Base-by-base conservation (phyloP, 2,888 invertebrate species). In the Dolichopus griseipennis region DNA sequence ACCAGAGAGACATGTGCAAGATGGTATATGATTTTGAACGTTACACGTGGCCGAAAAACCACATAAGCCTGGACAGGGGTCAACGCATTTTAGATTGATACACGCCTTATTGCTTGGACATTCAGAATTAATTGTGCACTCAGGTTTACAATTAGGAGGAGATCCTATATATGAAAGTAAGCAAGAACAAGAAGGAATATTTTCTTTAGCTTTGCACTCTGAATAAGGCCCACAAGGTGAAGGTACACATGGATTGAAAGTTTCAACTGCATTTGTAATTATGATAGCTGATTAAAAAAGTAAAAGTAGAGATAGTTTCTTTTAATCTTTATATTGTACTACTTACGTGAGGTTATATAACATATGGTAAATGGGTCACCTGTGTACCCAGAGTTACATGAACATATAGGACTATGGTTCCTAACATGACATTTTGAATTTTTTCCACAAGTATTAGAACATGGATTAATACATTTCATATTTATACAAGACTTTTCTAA, bases 31-130 rank as follows among this genome's bases (percentile, higher is more conserved):
- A 74, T 87, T 88, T 68, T 88, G 86, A 33, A 90, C 88, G 65
- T 80, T 83, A 76, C 90, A 87, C 72, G 84, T 75, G 69, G 90
- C 85, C 72, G 85, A 84, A 73, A 83, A 78, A 62, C 90, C 90
- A 75, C 90, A 90, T 65, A 88, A 87, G 8, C 89, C 89, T 1
- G 88, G 87, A 72, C 90, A 91, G 10, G 90, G 90, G 78, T 90
- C 89, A 61, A 84, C 83, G 76, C 91, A 91, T 78, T 86, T 89
- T 78, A 88, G 85, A 75, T 86, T 85, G n/a, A 90, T 86, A 75
- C 91, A 92, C 10, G 91, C 90, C 75, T 84, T 82, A 73, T 89
- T 85, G 71, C 87, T 86, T 2, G 86, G 83, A 78, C 91, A 91
- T 76, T 91, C 90, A 73, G 88, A 84, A 75, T 88, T 88, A 65